Conservation (phyloP, 2,888 invertebrate genomes). For the Amphiduros pacificus region DNA sequence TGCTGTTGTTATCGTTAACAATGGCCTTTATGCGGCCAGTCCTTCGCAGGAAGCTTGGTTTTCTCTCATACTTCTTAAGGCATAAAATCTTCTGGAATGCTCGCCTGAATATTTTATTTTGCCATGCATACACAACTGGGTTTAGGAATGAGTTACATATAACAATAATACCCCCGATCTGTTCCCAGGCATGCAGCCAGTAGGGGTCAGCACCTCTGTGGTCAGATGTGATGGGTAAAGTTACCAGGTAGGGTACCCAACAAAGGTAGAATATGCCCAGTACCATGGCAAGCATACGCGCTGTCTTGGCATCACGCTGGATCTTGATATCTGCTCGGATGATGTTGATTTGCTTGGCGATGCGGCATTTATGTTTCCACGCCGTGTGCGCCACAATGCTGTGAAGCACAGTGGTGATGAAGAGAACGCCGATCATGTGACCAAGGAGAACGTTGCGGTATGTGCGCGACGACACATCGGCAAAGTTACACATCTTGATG, state of each 20-base stretch:
- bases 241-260: constrained; percentile 17
- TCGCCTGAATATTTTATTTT: constrained; percentile 1
- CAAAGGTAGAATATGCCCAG: constrained; percentile 18
- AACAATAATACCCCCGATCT: constrained; percentile 8
- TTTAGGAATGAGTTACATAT: constrained; percentile 14
- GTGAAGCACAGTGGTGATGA: constrained; percentile 11
- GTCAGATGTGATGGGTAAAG: constrained; percentile 8
- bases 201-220: constrained; percentile 7
- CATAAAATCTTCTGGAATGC: constrained; percentile 4
- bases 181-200: constrained; percentile 15
- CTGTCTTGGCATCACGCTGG: constrained; percentile 2
- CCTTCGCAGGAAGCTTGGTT: too few relatives aligned
- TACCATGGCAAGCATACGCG: constrained; percentile 8
- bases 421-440: constrained; percentile 11
- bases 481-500: constrained; percentile 8
- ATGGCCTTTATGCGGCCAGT: too few relatives aligned
- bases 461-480: background rate
- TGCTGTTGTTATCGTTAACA: too few relatives aligned
- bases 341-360: constrained; percentile 5
- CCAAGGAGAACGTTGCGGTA: constrained; percentile 1
- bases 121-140: constrained; percentile 14
- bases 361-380: background rate
- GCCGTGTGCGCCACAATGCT: constrained; percentile 2
- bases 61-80: too few relatives aligned
- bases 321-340: background rate